Evolutionary conservation across 1,140 invertebrate genomes (phyloP).

Genomic region (Drosophila virilis): DNA sequence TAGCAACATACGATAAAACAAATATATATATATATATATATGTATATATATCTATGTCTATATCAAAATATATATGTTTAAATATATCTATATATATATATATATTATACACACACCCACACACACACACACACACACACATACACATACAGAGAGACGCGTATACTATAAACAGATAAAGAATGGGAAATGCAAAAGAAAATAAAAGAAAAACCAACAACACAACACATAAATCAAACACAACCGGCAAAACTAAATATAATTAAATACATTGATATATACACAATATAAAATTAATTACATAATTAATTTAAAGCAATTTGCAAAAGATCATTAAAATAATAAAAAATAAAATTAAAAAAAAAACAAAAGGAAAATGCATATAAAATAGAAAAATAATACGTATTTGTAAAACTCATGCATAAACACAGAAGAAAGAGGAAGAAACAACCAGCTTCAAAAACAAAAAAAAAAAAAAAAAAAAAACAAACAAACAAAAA

Average conservation of each 20-base stretch:
- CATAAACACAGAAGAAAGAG: conserved; percentile 25
- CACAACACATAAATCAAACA: conserved; percentile 15
- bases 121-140: conserved; percentile 20
- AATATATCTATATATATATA: conserved; percentile 41
- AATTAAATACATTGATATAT: conserved; percentile 35
- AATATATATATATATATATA: conserved; percentile 43
- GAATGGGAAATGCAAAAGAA: conserved; percentile 31
- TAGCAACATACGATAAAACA: conserved; percentile 64
- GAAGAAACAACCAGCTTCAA: conserved; percentile 2
- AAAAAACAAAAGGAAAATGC: conserved; percentile 12
- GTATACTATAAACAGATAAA: not conserved
- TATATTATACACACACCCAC: conserved; percentile 21
- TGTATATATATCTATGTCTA: conserved; percentile 32
- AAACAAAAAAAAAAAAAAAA: not conserved
- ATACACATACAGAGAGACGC: conserved; percentile 6
- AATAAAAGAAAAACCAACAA: conserved; percentile 28
- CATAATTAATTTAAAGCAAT: conserved; percentile 37
- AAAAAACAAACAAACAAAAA: not conserved
- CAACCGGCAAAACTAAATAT: conserved; percentile 30
- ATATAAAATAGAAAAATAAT: conserved; percentile 43
- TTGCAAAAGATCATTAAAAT: conserved; percentile 33
- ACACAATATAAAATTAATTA: conserved; percentile 32
- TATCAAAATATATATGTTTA: conserved; percentile 8
- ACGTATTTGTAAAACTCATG: conserved; percentile 43
- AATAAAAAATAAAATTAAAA: conserved; percentile 5